Percentiles rank a stretch among this genome's conserved stretches.
Evolutionary conservation across 2,113 vertebrate genomes (phyloP).

Genomic region (Cryptomyrus ogoouensis): DNA sequence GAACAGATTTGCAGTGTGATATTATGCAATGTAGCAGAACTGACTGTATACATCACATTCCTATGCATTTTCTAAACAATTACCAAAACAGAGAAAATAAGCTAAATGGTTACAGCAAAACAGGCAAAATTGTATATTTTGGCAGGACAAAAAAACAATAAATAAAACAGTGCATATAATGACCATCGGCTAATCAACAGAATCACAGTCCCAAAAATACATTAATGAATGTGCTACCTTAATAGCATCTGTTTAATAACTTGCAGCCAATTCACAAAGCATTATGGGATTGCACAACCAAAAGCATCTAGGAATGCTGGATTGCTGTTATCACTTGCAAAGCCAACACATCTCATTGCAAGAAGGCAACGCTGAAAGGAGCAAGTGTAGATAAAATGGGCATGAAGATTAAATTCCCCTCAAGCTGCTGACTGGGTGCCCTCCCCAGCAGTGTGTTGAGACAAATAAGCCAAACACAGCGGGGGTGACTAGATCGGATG

Average conservation of each 20-base stretch:
- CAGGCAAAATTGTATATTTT: background rate
- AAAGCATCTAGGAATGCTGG: background rate
- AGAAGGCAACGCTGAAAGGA: constrained; percentile 15
- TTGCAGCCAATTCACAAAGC: background rate
- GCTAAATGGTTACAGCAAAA: background rate
- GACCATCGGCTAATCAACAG: background rate
- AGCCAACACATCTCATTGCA: constrained; percentile 11
- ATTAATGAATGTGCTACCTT: background rate
- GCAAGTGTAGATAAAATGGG: constrained; percentile 18
- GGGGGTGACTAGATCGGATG: constrained; percentile 6
- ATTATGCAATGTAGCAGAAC: background rate
- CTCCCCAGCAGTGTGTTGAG: constrained; percentile 5
- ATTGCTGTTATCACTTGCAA: background rate
- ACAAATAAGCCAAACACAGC: constrained; percentile 10
- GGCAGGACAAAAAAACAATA: background rate
- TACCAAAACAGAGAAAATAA: background rate
- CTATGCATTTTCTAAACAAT: background rate
- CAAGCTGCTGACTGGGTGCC: constrained; percentile 17
- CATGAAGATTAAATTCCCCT: constrained; percentile 25
- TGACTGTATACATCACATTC: background rate
- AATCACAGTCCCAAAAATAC: background rate
- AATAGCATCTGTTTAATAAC: background rate
- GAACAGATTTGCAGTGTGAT: background rate
- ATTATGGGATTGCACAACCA: background rate
- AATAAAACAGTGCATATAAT: background rate